Evolutionary conservation across 1,140 invertebrate genomes (phyloP).

Genomic region (Lucilia sericata): DNA sequence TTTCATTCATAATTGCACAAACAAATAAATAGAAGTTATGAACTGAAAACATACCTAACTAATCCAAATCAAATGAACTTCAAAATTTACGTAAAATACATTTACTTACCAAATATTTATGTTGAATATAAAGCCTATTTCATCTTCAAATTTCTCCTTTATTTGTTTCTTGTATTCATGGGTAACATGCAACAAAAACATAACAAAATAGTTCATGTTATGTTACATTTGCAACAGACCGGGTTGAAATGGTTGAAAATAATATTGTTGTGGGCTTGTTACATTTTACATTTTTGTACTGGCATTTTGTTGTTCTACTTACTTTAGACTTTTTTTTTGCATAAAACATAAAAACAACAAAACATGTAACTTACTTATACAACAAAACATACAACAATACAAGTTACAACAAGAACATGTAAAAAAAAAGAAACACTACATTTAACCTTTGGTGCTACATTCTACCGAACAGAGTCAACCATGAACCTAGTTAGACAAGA

Average conservation of each 20-base stretch:
- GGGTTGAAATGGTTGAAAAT: not conserved
- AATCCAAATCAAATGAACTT: constrained; percentile 1
- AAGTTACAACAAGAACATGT: constrained; percentile 27
- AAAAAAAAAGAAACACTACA: constrained; percentile 14
- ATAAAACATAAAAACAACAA: constrained; percentile 22
- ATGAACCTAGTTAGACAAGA: not conserved
- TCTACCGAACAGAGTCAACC: not conserved
- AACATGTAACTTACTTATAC: not conserved
- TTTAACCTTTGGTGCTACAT: constrained; percentile 40
- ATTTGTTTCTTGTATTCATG: not conserved
- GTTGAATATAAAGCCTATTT: not conserved
- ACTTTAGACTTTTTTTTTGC: not conserved
- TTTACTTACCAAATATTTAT: not conserved
- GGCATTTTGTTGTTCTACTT: not conserved
- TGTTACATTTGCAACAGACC: not conserved
- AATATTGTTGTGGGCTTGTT: constrained; percentile 15
- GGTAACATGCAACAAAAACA: not conserved
- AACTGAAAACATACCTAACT: not conserved
- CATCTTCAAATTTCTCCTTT: not conserved
- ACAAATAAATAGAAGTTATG: too few relatives aligned
- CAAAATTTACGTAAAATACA: not conserved
- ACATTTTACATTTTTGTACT: not conserved
- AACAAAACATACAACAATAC: constrained; percentile 10
- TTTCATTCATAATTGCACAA: too few relatives aligned
- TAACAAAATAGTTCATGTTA: constrained; percentile 12